Base-by-base conservation (phyloP, 2,888 invertebrate species). In the Camptogramma bilineatum region DNA sequence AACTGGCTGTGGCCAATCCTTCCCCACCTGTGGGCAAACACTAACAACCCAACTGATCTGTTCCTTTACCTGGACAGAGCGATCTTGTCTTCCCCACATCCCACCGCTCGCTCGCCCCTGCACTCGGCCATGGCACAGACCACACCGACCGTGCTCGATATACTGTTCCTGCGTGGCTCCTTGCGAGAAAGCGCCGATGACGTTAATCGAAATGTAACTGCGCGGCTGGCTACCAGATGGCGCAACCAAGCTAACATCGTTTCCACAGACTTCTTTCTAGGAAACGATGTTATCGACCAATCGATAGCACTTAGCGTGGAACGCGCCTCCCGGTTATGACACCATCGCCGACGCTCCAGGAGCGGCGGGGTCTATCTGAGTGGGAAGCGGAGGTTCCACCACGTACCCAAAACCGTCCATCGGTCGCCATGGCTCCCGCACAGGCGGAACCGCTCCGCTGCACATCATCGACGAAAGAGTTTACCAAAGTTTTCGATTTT, bases 81-180 rank as follows among this genome's bases (percentile, higher is more conserved):
- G 24, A 88, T 93, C 69, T 73, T 82, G 66, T 81, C 83, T 56
- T 90, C 93, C 51, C 91, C 90, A 19, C 88, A 78, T 51, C 82
- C 88, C 0, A 73, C 86, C 60, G 86, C 88, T 17, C 87, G 91
- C 1, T 91, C 93, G 9, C 94, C 94, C 0, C 79, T 95, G 73
- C 93, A 93, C 85, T 95, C 96, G 0, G 94, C 96, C 8, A 96
- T 96, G 96, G 96, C 96, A 0, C 95, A 96, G 84, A 90, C 96
- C 52, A 96, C 96, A 0, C 95, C 96, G 0, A 94, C 94, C 46
- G 91, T 95, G 0, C 84, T 94, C 34, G 95, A 95, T 73, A 94
- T 96, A 18, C 82, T 96, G 9, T 89, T 95, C 67, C 87, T 94
- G 2, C 87, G 94, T 4, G 95, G 95, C 5, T 95, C 95, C 17